Base-by-base conservation (phyloP, 2,113 vertebrate species). In the Prionailurus bengalensis region DNA sequence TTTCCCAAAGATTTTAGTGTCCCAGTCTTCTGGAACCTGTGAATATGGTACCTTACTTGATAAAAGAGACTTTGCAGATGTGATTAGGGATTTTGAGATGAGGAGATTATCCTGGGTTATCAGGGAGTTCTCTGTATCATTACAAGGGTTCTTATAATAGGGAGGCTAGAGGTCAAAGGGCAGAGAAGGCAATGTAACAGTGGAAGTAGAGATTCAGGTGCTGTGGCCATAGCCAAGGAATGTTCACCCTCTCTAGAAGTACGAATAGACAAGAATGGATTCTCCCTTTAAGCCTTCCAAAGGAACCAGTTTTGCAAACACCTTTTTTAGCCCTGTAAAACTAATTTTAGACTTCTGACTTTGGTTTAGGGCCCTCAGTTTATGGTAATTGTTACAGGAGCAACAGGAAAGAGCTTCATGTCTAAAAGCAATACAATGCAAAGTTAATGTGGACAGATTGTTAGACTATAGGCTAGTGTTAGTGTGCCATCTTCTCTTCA, bases 371-470 rank as follows among this genome's bases (percentile, higher is more conserved):
- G 4, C 33, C 68, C 48, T 89, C 73, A 63, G 2, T 83, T 71
- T 93, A 14, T 89, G 5, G 39, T 27, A 81, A 70, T 90, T 74
- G 19, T 92, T 93, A 55, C 0, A 55, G 53, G 23, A 85, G 15
- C 5, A 55, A 71, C 53, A 87, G 16, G 21, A 82, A 94, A 92
- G 11, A 73, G 93, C 91, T 73, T n/a, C 11, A 55, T 13, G 19
- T 74, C 27, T 63, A 65, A 91, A 73, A 48, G 29, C 33, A 12
- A 85, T 76, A 58, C 7, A 78, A 39, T 61, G 3, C 1, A 45
- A 84, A 27, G 79, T 87, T 94, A 91, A 76, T 21, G 14, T 73
- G 42, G 74, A 78, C 58, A 95, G 55, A 94, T 96, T 89, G 42
- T 91, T 48, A 82, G 85, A 68, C 17, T 48, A 9, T 93, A 73